Base-by-base conservation (phyloP, 2,888 invertebrate species). In the Eledone cirrhosa region DNA sequence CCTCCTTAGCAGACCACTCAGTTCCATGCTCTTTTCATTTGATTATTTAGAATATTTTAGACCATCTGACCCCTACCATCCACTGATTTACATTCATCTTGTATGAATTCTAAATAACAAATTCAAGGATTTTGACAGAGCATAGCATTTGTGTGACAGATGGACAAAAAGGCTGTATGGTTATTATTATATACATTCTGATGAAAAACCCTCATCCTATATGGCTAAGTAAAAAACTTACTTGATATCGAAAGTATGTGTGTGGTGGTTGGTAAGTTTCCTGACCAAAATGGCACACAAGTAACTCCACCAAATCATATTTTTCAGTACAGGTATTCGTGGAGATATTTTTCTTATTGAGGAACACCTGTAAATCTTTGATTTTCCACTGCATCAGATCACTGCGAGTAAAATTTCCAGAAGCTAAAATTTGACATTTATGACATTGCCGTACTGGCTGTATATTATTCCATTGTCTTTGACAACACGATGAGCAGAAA, bases 321-420 rank as follows among this genome's bases (percentile, higher is more conserved):
- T 90, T 90, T 81, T 90, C 90, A 63, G 81, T 85, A 81, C 90
- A 90, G 31, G 85, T 86, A 29, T 84, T 81, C 22, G 86, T 87
- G 3, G 88, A 84, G 29, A 90, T 87, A 79, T 86, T 86, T 31
- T 85, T 84, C 67, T 82, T 84, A 31, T 82, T 80, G 24, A 90
- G 84, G 78, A 90, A 86, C n/a, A 85, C 83, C 47, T 87, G 85
- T 80, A 90, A 84, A 83, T 90, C 89, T 77, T 87, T 88, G 13
- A 88, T 84, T 82, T 87, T 87, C 85, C 89, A 87, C 13, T 82
- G 80, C 78, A 85, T 82, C 22, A 89, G 85, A 59, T 88, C 86
- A 53, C 86, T 83, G 41, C 87, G 83, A 8, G 86, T 86, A 82
- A 89, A 88, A 65, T 83, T 84, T 8, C 89, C 88, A 2, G 87